These are phyloP conservation scores for Lucifuga dentata DNA, from an alignment of 2,113 vertebrate genomes.

Conservation along the genomic window DNA sequence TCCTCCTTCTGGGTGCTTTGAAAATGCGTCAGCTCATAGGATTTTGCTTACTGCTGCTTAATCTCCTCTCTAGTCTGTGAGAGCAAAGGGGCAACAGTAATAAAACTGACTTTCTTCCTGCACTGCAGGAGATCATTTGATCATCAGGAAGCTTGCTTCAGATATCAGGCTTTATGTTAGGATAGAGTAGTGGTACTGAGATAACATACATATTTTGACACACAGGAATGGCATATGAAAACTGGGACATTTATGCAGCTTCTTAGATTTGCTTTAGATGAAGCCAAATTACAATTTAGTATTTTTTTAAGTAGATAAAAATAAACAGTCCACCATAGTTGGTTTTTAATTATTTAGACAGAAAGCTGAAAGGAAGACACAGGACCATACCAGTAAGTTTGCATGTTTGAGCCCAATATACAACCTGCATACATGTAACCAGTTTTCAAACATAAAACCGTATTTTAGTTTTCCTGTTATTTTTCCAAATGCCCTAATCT, in stretches of 20 bases:
- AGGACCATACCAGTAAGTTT: too few species aligned
- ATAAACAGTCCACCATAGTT: conserved; percentile 29
- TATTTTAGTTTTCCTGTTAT: too few species aligned
- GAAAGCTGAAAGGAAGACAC: conserved; percentile 2
- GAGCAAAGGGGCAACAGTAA: conserved; percentile 58
- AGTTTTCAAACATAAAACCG: too few species aligned
- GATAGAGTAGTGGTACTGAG: conserved; percentile 41
- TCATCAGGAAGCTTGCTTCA: conserved; percentile 51
- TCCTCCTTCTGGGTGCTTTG: conserved; percentile 45
- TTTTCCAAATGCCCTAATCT: too few species aligned
- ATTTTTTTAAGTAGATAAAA: conserved; percentile 45
- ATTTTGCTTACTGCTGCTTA: conserved; percentile 31
- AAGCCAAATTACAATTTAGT: conserved; percentile 57
- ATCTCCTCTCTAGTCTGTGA: conserved; percentile 19
- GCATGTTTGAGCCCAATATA: too few species aligned
- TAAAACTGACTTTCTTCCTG: conserved; percentile 55
- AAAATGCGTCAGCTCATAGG: conserved; percentile 43
- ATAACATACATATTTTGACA: conserved; percentile 52
- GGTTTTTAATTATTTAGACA: conserved; percentile 27
- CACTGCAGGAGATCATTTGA: conserved; percentile 62
- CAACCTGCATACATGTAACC: too few species aligned
- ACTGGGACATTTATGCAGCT: conserved; percentile 65
- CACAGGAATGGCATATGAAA: conserved; percentile 40
- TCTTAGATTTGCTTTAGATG: conserved; percentile 33
- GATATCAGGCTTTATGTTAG: conserved; percentile 53